Percentiles rank a stretch among this genome's conserved stretches.
These are phyloP conservation scores for Melinaea marsaeus DNA, from an alignment of 2,888 invertebrate species.

Conservation along the genomic window DNA sequence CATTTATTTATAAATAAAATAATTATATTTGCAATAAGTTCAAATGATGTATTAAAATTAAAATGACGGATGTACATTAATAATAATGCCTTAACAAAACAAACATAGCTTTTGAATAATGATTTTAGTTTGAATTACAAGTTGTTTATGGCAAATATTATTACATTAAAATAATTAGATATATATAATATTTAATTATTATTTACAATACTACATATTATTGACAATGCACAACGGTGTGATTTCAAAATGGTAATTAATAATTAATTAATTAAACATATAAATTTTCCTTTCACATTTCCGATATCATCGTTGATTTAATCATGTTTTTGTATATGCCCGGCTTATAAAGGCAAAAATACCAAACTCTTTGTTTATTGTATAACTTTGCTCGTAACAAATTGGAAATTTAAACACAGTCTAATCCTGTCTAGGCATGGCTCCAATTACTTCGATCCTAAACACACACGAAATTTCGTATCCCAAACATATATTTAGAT, in stretches of 20 bases:
- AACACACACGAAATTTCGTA: constrained; percentile 22
- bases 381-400: constrained; percentile 18
- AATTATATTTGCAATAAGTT: too few species aligned
- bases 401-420: constrained; percentile 28
- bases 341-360: background rate
- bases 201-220: too few species aligned
- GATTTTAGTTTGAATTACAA: background rate
- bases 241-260: background rate
- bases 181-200: too few species aligned
- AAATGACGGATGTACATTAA: too few species aligned
- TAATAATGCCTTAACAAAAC: background rate
- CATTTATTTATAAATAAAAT: too few species aligned
- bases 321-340: background rate
- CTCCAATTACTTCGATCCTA: constrained; percentile 31
- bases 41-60: too few species aligned
- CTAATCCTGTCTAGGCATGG: constrained; percentile 26
- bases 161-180: background rate
- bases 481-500: constrained; percentile 26
- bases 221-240: too few species aligned
- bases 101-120: background rate
- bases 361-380: constrained; percentile 15
- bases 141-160: background rate
- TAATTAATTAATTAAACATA: background rate
- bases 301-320: background rate
- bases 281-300: background rate